Evolutionary conservation across 2,797 vertebrate species (phyloP).

Genomic region (Mormyrus proboscirostris): DNA sequence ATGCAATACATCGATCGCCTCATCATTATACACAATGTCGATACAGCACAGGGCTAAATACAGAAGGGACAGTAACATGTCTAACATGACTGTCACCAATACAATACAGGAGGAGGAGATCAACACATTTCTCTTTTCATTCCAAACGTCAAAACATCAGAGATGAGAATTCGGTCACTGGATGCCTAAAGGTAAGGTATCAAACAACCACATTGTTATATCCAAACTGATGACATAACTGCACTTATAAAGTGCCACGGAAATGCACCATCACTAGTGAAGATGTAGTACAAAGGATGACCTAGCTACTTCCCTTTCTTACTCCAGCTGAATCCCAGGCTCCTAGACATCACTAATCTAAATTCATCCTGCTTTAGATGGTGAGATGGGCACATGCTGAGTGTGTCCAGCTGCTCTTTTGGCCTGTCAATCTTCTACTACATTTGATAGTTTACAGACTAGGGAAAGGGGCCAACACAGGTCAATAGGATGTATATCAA

Average conservation of each 20-base stretch:
- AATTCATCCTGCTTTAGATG: slow-evolving; percentile 38
- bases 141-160: background rate
- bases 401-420: slow-evolving; percentile 43
- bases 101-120: background rate
- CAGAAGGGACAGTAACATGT: background rate
- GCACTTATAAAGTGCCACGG: background rate
- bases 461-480: slow-evolving; percentile 32
- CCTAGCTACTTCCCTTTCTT: background rate
- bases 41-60: background rate
- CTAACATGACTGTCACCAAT: background rate
- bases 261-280: background rate
- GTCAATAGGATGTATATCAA: slow-evolving; percentile 40
- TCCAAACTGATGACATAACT: background rate
- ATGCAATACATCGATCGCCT: background rate
- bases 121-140: background rate
- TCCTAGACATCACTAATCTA: slow-evolving; percentile 33
- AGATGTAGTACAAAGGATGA: background rate
- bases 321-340: slow-evolving; percentile 7
- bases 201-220: background rate
- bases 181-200: background rate
- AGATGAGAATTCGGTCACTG: background rate
- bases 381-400: slow-evolving; percentile 41
- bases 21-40: background rate
- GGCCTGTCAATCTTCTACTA: slow-evolving; percentile 43
- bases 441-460: slow-evolving; percentile 40